Evolutionary conservation across 2,113 vertebrate species (phyloP).

Genomic region (Mormyrus lacerda): DNA sequence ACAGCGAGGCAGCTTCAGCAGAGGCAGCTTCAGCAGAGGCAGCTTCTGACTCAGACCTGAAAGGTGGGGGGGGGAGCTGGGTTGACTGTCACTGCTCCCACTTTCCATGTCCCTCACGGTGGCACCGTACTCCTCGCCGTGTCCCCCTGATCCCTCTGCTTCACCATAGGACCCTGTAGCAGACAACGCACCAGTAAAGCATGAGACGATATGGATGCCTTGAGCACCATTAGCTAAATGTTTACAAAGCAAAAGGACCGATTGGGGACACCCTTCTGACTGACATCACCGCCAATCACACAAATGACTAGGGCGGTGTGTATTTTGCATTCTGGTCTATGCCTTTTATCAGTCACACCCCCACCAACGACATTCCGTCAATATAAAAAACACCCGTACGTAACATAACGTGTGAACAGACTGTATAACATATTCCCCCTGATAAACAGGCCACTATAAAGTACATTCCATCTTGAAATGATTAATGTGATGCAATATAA

Average conservation of each 20-base stretch:
- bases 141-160: slow-evolving; percentile 21
- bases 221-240: neutral
- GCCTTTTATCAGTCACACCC: neutral
- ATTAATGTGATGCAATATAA: neutral
- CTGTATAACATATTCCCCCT: neutral
- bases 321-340: neutral
- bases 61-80: neutral
- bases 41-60: slow-evolving; percentile 16
- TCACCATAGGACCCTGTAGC: neutral
- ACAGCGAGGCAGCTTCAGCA: neutral
- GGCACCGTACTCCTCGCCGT: slow-evolving; percentile 17
- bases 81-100: neutral
- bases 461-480: neutral
- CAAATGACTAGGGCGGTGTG: neutral
- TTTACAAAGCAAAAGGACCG: neutral
- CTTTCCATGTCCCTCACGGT: neutral
- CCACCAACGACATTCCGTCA: neutral
- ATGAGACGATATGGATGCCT: neutral
- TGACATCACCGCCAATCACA: neutral
- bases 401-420: neutral
- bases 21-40: neutral
- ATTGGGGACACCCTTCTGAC: neutral
- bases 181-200: neutral
- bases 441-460: neutral
- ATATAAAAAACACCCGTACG: neutral